A percentile compares a stretch with the other conserved stretches of the same genome.
Evolutionary conservation across 2,797 vertebrate species (phyloP).

Genomic region (Clarias fuscus): DNA sequence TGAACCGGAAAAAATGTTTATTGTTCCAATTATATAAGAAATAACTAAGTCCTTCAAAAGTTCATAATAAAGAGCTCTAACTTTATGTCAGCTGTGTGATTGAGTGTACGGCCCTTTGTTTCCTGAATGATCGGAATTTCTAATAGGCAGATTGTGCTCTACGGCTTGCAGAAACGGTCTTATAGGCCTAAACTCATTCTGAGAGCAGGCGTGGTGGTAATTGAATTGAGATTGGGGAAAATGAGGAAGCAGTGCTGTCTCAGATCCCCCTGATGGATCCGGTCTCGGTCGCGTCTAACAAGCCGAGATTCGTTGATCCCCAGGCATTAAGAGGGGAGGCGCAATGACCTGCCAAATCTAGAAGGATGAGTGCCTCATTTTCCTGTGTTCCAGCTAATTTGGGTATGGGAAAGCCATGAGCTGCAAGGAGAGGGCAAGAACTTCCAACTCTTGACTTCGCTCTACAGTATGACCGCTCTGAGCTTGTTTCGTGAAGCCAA

Average conservation of each 20-base stretch:
- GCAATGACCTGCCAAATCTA: conserved; percentile 62
- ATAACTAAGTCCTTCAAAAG: conserved; percentile 1
- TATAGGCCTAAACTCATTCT: conserved; percentile 55
- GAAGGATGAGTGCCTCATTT: conserved; percentile 64
- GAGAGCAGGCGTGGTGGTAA: conserved; percentile 53
- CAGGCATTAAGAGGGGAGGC: conserved; percentile 58
- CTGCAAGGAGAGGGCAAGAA: conserved; percentile 36
- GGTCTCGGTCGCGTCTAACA: conserved; percentile 48
- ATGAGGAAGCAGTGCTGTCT: conserved; percentile 50
- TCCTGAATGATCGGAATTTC: conserved; percentile 49
- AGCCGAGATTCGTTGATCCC: conserved; percentile 57
- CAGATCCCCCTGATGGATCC: conserved; percentile 59
- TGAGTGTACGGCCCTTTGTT: conserved; percentile 49
- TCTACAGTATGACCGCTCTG: not conserved
- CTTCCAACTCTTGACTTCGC: conserved; percentile 32
- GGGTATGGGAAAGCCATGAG: conserved; percentile 49
- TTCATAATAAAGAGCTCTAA: conserved; percentile 37
- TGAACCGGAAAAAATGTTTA: not conserved
- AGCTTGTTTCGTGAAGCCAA: conserved; percentile 28
- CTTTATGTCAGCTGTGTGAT: conserved; percentile 38
- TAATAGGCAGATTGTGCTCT: conserved; percentile 49
- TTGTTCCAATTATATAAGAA: not conserved
- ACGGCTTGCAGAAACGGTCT: conserved; percentile 29
- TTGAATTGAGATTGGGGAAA: conserved; percentile 60
- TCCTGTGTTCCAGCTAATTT: conserved; percentile 63